Conservation (phyloP, 2,888 invertebrate species). For the Hipparchia sbordonii region DNA sequence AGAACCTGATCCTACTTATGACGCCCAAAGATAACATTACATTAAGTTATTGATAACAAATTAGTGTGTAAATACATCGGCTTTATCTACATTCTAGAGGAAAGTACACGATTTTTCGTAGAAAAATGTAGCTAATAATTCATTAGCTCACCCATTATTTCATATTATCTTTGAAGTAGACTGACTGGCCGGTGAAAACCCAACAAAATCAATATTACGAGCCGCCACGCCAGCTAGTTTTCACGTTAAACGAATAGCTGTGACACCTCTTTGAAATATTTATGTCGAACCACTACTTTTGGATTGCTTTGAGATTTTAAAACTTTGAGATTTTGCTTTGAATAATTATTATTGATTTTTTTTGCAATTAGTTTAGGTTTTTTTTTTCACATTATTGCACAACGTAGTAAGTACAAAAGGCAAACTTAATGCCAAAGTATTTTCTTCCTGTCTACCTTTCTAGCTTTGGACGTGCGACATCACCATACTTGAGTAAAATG, state of each 20-base stretch:
- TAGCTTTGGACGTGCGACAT: too few species aligned
- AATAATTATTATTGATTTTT: too few species aligned
- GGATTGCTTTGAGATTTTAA: neutral
- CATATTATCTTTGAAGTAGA: conserved; percentile 8
- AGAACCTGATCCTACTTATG: too few species aligned
- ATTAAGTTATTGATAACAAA: too few species aligned
- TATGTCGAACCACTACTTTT: conserved; percentile 3
- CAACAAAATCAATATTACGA: conserved; percentile 8
- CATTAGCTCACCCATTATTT: neutral
- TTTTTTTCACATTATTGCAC: too few species aligned
- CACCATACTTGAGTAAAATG: too few species aligned
- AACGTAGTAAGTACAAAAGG: too few species aligned
- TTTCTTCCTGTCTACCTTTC: too few species aligned
- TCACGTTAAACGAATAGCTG: conserved; percentile 9
- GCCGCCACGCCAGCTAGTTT: neutral
- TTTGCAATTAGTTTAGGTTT: too few species aligned
- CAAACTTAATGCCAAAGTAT: too few species aligned
- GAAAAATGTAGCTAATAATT: neutral
- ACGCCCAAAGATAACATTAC: too few species aligned
- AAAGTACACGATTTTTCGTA: neutral
- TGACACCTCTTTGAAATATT: conserved; percentile 10
- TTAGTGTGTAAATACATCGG: neutral
- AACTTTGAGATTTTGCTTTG: too few species aligned
- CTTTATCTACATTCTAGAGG: neutral
- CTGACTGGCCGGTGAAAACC: neutral